A percentile compares a stretch with the other conserved stretches of the same genome.
Evolutionary conservation across 2,113 vertebrate genomes (phyloP).

Genomic region (Protobothrops mucrosquamatus): DNA sequence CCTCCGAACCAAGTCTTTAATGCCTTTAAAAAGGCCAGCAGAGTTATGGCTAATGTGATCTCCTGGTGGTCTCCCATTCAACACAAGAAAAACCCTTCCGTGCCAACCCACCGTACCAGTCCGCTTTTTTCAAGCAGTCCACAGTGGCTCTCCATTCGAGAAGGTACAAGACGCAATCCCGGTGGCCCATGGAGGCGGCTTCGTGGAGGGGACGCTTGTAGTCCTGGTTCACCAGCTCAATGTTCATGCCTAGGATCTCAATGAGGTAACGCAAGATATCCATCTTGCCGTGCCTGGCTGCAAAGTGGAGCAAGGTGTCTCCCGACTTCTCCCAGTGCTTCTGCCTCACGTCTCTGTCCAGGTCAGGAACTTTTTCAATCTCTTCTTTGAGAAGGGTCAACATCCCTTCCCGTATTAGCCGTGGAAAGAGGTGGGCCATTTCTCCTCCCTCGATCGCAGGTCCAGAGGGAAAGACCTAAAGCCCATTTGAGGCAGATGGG

Average conservation of each 20-base stretch:
- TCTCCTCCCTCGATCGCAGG: background rate
- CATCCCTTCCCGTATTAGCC: constrained; percentile 74
- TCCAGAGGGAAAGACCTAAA: background rate
- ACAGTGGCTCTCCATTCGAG: constrained; percentile 72
- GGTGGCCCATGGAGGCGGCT: constrained; percentile 84
- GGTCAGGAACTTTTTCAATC: accelerated
- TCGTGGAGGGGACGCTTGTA: constrained; percentile 92
- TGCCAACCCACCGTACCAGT: constrained; percentile 77
- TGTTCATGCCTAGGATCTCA: constrained; percentile 60
- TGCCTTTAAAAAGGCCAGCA: background rate
- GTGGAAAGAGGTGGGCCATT: constrained; percentile 44
- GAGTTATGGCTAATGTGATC: background rate
- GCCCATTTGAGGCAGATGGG: background rate
- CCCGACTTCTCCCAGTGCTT: constrained; percentile 65
- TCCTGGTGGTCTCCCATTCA: background rate
- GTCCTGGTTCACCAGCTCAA: constrained; percentile 78
- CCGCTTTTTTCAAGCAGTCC: constrained; percentile 86
- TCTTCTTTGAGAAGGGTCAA: constrained; percentile 57
- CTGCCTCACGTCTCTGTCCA: background rate
- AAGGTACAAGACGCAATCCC: constrained; percentile 76
- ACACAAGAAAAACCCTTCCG: background rate
- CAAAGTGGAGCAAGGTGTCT: constrained; percentile 86
- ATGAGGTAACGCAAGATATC: constrained; percentile 71
- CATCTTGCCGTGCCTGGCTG: constrained; percentile 76
- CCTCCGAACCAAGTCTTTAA: background rate